A percentile compares a stretch with the other conserved stretches of the same genome.
These are phyloP conservation scores for Datnioides undecimradiatus DNA, from an alignment of 2,113 vertebrate species.

Conservation along the genomic window DNA sequence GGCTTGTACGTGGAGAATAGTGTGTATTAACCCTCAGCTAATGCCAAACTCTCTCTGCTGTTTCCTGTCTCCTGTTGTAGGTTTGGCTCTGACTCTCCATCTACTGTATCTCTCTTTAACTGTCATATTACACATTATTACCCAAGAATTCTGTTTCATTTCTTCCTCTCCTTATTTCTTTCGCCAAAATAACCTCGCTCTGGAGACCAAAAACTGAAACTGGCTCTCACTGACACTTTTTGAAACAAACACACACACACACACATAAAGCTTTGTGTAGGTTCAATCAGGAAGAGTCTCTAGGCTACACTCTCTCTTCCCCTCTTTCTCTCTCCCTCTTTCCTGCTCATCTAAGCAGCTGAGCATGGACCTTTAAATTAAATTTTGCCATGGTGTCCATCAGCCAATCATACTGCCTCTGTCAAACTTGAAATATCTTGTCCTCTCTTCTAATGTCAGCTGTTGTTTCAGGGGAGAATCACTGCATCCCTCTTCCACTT, in stretches of 20 bases:
- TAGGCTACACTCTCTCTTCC: too few species aligned
- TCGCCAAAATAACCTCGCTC: not conserved
- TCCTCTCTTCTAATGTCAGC: too few species aligned
- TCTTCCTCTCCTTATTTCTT: not conserved
- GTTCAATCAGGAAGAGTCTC: too few species aligned
- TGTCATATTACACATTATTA: not conserved
- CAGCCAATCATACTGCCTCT: too few species aligned
- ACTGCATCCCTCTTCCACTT: too few species aligned
- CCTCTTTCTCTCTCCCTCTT: too few species aligned
- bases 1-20: slow-evolving; percentile 16
- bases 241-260: not conserved
- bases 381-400: too few species aligned
- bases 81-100: not conserved
- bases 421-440: too few species aligned
- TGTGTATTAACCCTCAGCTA: slow-evolving; percentile 32
- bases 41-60: slow-evolving; percentile 23
- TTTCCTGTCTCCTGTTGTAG: not conserved
- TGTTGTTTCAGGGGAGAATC: too few species aligned
- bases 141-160: not conserved
- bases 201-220: not conserved
- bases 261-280: too few species aligned
- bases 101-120: not conserved
- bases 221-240: not conserved
- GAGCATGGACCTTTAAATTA: too few species aligned
- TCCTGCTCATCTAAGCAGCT: too few species aligned